Evolutionary conservation across 2,888 invertebrate species (phyloP).

Genomic region (Meliscaeva auricollis): DNA sequence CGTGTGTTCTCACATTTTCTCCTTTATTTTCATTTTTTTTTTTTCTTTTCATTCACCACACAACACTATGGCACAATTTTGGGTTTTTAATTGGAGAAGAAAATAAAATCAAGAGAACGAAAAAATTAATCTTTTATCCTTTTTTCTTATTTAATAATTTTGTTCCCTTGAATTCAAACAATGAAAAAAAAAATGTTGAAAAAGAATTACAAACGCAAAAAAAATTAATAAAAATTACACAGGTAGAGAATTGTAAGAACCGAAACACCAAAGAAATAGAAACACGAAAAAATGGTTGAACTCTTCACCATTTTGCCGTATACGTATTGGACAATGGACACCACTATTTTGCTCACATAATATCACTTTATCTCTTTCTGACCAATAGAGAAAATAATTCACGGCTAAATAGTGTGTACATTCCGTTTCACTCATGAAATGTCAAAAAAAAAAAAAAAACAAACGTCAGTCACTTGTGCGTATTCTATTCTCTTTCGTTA

Average conservation of each 20-base stretch:
- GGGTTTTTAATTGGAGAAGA: not conserved
- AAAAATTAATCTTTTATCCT: conserved; percentile 7
- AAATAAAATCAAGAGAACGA: not conserved
- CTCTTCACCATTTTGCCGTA: conserved; percentile 45
- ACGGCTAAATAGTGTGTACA: conserved; percentile 29
- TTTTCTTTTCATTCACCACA: conserved; percentile 32
- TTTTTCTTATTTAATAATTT: conserved; percentile 52
- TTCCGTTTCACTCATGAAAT: conserved; percentile 56
- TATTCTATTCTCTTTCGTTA: conserved; percentile 45
- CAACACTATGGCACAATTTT: conserved; percentile 34
- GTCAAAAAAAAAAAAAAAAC: conserved; percentile 56
- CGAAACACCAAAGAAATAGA: conserved; percentile 47
- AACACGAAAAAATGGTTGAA: conserved; percentile 51
- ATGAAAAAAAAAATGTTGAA: conserved; percentile 35
- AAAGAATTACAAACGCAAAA: conserved; percentile 36
- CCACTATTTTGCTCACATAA: conserved; percentile 4
- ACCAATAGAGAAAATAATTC: conserved; percentile 17
- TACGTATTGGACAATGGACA: conserved; percentile 16
- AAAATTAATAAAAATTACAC: conserved; percentile 67
- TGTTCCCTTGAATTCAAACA: conserved; percentile 51
- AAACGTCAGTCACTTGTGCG: conserved; percentile 43
- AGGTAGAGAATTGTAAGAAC: conserved; percentile 59
- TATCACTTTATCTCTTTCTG: conserved; percentile 51
- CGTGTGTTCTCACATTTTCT: conserved; percentile 59
- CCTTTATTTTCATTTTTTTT: conserved; percentile 39